Conservation (phyloP, 2,797 vertebrate genomes). For the Masticophis lateralis region DNA sequence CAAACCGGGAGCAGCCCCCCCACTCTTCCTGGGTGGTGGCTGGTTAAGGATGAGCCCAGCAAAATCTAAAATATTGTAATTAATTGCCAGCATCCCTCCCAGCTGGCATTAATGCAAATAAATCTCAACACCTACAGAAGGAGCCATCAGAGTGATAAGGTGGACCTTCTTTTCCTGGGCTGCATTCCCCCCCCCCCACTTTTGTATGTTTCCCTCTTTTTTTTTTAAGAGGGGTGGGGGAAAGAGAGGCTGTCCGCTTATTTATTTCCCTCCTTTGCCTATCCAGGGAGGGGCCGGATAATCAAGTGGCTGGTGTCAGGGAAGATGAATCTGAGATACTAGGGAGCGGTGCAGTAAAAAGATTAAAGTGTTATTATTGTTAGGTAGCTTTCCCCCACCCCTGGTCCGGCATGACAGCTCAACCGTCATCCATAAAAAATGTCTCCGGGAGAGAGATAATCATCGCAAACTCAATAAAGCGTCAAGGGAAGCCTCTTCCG, state of each 20-base stretch:
- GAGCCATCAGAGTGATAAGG: conserved; percentile 61
- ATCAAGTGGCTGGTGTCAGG: conserved; percentile 79
- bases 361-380: conserved; percentile 83
- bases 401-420: conserved; percentile 80
- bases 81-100: conserved; percentile 53
- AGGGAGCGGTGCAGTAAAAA: conserved; percentile 81
- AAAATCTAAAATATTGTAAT: conserved; percentile 44
- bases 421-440: conserved; percentile 87
- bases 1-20: not conserved
- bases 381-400: conserved; percentile 61
- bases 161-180: conserved; percentile 15
- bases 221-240: not conserved
- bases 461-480: conserved; percentile 99
- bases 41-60: conserved; percentile 46
- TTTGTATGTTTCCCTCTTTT: not conserved
- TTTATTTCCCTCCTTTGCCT: conserved; percentile 78
- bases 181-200: not conserved
- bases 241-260: conserved; percentile 67
- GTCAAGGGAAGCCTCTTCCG: conserved; percentile 83
- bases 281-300: conserved; percentile 77
- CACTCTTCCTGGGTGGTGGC: conserved; percentile 28
- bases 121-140: conserved; percentile 70
- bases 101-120: conserved; percentile 54
- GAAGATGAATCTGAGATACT: conserved; percentile 84
- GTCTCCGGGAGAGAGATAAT: conserved; percentile 95